Conservation (phyloP, 2,797 vertebrate genomes). For the Poliocrania exsul region DNA sequence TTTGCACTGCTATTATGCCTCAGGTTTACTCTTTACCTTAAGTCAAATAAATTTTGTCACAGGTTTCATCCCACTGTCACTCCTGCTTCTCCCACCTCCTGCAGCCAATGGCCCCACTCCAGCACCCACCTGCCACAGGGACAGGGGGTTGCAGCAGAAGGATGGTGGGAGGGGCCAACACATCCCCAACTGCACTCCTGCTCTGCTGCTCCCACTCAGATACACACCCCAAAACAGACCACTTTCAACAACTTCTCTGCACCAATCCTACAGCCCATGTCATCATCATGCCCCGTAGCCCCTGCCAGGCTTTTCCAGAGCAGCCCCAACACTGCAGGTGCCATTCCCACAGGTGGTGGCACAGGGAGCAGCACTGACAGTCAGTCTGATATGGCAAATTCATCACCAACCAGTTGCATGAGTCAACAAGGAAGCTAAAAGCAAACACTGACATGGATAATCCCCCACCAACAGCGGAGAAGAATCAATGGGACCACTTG, state of each 20-base stretch:
- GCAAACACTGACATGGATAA: background rate
- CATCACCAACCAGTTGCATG: fast-evolving
- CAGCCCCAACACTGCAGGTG: fast-evolving
- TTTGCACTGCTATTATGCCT: background rate
- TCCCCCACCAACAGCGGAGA: background rate
- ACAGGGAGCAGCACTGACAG: background rate
- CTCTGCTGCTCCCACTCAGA: fast-evolving
- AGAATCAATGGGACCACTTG: background rate
- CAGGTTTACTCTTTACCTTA: background rate
- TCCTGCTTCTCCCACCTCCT: background rate
- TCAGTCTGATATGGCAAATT: background rate
- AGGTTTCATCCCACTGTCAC: background rate
- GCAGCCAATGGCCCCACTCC: fast-evolving
- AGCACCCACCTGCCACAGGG: background rate
- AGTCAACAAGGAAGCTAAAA: background rate
- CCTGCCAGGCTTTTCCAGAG: background rate
- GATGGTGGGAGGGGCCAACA: background rate
- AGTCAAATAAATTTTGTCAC: background rate
- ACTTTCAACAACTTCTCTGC: background rate
- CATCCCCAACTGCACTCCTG: too few species aligned
- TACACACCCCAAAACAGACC: too few species aligned
- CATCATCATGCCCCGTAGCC: background rate
- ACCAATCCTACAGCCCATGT: background rate
- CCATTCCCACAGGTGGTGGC: fast-evolving
- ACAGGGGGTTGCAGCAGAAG: background rate